Conservation (phyloP, 1,140 invertebrate species). For the Calephelis nemesis region DNA sequence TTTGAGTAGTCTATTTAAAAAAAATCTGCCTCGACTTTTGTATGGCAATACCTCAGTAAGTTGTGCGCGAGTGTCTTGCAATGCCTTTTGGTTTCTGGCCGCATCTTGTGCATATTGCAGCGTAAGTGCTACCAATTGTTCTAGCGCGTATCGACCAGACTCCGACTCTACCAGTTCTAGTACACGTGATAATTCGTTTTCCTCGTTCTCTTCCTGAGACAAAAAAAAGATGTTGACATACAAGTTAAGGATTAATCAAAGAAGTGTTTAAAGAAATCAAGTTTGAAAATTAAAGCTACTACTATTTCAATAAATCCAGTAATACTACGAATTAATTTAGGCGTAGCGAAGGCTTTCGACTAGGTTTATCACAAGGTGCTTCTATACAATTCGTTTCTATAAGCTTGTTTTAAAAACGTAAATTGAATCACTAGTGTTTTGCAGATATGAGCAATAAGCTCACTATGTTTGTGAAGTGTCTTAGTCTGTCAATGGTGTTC, state of each 20-base stretch:
- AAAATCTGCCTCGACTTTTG: not conserved
- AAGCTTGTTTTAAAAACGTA: too few species aligned
- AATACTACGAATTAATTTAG: too few species aligned
- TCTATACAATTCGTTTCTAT: too few species aligned
- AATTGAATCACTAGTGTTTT: too few species aligned
- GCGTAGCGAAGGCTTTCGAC: too few species aligned
- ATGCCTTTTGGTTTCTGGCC: conserved; percentile 41
- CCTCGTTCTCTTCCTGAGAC: conserved; percentile 63
- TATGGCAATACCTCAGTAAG: conserved; percentile 46
- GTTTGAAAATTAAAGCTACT: too few species aligned
- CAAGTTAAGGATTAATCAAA: not conserved
- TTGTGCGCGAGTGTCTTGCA: conserved; percentile 52
- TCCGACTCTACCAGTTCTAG: conserved; percentile 49
- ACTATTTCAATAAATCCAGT: too few species aligned
- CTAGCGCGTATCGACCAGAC: conserved; percentile 51
- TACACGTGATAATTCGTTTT: conserved; percentile 50
- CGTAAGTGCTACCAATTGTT: conserved; percentile 47
- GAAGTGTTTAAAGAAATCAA: not conserved
- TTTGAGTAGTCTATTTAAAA: not conserved
- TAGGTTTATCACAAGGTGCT: too few species aligned
- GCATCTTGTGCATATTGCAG: conserved; percentile 59
- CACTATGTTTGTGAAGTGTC: too few species aligned
- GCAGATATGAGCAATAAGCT: too few species aligned
- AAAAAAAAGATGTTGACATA: not conserved
- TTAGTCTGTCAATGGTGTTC: too few species aligned